These are phyloP conservation scores for Smithornis capensis DNA, from an alignment of 2,113 vertebrate species.

Conservation along the genomic window DNA sequence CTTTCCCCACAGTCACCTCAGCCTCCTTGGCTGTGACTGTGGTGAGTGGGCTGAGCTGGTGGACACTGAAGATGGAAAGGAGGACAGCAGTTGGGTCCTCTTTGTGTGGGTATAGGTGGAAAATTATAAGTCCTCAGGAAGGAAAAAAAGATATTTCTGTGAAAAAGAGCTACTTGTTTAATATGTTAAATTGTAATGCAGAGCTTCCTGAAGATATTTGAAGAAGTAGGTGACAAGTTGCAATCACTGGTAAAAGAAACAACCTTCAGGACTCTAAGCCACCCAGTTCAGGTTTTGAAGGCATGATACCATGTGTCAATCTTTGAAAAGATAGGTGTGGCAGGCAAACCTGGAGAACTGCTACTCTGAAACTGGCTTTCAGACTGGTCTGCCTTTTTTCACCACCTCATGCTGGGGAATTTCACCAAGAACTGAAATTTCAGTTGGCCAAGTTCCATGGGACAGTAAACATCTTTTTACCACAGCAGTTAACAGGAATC, in stretches of 20 bases:
- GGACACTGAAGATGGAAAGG: not conserved
- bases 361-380: not conserved
- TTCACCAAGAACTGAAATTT: not conserved
- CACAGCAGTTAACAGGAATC: not conserved
- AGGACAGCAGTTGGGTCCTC: not conserved
- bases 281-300: not conserved
- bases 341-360: not conserved
- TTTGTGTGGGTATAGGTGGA: not conserved
- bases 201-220: not conserved
- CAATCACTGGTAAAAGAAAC: not conserved
- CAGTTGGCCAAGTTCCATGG: not conserved
- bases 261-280: not conserved
- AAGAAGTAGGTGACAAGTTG: not conserved
- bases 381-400: not conserved
- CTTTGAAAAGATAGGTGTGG: not conserved
- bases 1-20: not conserved
- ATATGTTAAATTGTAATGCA: not conserved
- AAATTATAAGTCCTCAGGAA: not conserved
- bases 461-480: not conserved
- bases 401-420: not conserved
- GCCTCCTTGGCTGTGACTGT: not conserved
- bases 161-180: not conserved
- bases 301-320: not conserved
- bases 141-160: not conserved
- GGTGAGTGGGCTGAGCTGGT: not conserved